phyloP scores from a whole-genome alignment of 2,888 invertebrate genomes.

The Drosophila tanythrix region DNA sequence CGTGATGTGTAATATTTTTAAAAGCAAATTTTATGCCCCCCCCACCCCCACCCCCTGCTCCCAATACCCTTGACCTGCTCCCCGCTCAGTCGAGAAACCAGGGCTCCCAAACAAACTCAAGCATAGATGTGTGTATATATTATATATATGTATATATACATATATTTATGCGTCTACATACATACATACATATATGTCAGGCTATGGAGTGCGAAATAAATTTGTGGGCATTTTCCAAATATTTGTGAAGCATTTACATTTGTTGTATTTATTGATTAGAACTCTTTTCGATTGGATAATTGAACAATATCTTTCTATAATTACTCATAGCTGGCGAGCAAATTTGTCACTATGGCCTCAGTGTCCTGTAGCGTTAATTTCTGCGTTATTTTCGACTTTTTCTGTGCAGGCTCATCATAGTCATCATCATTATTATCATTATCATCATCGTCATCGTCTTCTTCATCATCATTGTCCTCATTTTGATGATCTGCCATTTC shows the following conservation, averaged over 20 bases:
- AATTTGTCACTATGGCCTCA: slow-evolving; percentile 69
- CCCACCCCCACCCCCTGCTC: slow-evolving; percentile 33
- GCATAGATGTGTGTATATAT: slow-evolving; percentile 11
- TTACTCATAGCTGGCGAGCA: slow-evolving; percentile 50
- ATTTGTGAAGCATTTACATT: slow-evolving; percentile 77
- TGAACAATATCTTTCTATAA: not conserved
- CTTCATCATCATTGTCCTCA: too few relatives aligned
- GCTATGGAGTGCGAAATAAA: slow-evolving; percentile 62
- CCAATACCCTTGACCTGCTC: not conserved
- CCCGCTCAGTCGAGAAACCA: not conserved
- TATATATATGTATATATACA: slow-evolving; percentile 5
- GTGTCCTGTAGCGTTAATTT: slow-evolving; percentile 66
- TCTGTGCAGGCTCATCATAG: slow-evolving; percentile 51
- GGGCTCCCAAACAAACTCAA: slow-evolving; percentile 20
- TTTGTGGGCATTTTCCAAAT: slow-evolving; percentile 82
- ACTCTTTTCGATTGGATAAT: not conserved
- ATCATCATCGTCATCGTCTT: not conserved
- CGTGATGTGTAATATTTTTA: slow-evolving; percentile 84
- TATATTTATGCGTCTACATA: slow-evolving; percentile 13
- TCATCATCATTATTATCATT: slow-evolving; percentile 25
- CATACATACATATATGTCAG: slow-evolving; percentile 26
- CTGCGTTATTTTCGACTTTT: slow-evolving; percentile 64
- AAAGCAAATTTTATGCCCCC: slow-evolving; percentile 80
- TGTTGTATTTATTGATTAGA: slow-evolving; percentile 40
- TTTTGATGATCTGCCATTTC: too few relatives aligned